Percentiles rank a stretch among this genome's conserved stretches.
Evolutionary conservation across 2,888 invertebrate genomes (phyloP).

Genomic region (Acrobasis repandana): DNA sequence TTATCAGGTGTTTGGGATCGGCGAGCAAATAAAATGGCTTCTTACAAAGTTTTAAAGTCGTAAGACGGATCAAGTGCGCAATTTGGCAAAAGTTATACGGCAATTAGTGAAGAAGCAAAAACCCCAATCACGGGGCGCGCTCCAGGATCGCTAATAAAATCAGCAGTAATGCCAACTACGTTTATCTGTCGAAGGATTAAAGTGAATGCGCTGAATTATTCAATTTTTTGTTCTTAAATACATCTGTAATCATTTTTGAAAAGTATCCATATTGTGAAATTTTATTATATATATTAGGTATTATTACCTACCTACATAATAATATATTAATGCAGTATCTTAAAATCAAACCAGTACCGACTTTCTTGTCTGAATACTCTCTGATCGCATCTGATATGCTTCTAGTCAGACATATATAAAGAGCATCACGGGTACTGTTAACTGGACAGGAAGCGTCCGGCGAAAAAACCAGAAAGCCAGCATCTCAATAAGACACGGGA

Average conservation of each 20-base stretch:
- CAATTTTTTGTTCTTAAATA: background rate
- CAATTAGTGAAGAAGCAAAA: conserved; percentile 60
- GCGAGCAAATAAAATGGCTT: conserved; percentile 45
- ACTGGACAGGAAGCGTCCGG: conserved; percentile 67
- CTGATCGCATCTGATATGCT: conserved; percentile 30
- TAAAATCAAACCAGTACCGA: conserved; percentile 31
- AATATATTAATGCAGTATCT: background rate
- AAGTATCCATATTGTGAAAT: background rate
- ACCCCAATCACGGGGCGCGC: conserved; percentile 56
- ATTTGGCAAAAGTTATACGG: conserved; percentile 66
- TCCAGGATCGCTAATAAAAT: conserved; percentile 49
- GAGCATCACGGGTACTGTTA: conserved; percentile 53
- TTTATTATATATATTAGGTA: background rate
- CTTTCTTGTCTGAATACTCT: conserved; percentile 33
- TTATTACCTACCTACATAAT: background rate
- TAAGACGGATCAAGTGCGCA: conserved; percentile 56
- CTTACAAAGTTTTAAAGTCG: conserved; percentile 45
- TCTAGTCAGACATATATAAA: conserved; percentile 45
- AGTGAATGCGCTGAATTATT: background rate
- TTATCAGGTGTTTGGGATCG: conserved; percentile 51
- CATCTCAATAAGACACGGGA: conserved; percentile 81
- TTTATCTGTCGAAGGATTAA: conserved; percentile 47
- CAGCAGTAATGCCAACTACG: conserved; percentile 50
- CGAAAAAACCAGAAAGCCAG: conserved; percentile 72
- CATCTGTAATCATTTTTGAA: background rate